These are phyloP conservation scores for Crax fasciolata DNA, from an alignment of 2,797 vertebrate genomes.

Conservation along the genomic window DNA sequence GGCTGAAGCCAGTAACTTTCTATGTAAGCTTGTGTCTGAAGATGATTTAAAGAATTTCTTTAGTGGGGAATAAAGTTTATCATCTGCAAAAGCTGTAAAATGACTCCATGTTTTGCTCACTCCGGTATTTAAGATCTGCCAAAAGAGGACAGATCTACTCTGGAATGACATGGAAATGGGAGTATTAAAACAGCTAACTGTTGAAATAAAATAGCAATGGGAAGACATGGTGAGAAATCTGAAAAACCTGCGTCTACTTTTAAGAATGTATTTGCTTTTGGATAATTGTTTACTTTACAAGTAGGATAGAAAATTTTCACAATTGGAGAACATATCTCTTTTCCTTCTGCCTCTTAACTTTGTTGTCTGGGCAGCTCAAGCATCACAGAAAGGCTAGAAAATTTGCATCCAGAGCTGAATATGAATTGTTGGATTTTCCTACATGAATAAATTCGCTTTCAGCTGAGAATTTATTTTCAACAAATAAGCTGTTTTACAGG, in stretches of 20 bases:
- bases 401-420: not conserved
- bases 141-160: not conserved
- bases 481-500: not conserved
- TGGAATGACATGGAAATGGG: not conserved
- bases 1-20: not conserved
- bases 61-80: constrained; percentile 22
- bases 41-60: constrained; percentile 17
- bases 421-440: not conserved
- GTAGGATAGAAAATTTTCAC: not conserved
- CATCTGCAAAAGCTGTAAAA: not conserved
- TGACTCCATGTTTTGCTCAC: not conserved
- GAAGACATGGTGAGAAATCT: not conserved
- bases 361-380: not conserved
- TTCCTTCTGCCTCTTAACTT: not conserved
- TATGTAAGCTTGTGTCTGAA: not conserved
- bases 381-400: not conserved
- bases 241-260: not conserved
- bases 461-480: not conserved
- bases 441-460: not conserved
- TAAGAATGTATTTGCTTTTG: not conserved
- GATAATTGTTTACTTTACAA: not conserved
- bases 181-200: not conserved
- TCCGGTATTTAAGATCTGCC: not conserved
- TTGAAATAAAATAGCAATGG: not conserved
- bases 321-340: not conserved